Base-by-base conservation (phyloP, 2,888 invertebrate genomes). In the Euclidia mi region DNA sequence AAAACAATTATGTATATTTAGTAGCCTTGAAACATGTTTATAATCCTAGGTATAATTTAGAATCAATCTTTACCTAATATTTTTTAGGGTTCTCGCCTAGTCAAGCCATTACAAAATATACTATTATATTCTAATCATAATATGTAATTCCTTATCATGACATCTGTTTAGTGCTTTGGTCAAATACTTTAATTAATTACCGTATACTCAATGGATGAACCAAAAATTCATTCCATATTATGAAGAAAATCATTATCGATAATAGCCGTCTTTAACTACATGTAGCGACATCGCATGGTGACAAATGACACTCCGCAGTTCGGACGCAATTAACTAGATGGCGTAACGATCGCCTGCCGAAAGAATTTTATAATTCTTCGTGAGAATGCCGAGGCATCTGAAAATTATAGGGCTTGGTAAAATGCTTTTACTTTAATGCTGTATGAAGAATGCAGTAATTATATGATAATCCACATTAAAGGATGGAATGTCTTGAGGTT, bases 251-350 rank as follows among this genome's bases (percentile, higher is more conserved):
- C 14, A 12, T 17, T 35, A 20, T 32, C 10, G 20, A 12, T 48
- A 42, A 44, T 56, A 52, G 14, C 17, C 20, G 35, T 11, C 20
- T 14, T 38, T 25, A 15, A 3, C 31, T 37, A 72, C 76, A 49
- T 60, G 84, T 89, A 89, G 94, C 94, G 94, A 93, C 94, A 92
- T 93, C 94, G 84, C 75, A 85, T 82, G 87, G 89, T 76, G 82
- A 87, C 86, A 86, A 80, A 73, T 83, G 93, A 94, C 93, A 94
- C 81, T 78, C 82, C 64, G 41, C 68, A 85, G 86, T 93, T 88
- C 87, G 14, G 10, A 17, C 47, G 10, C 11, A 11, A 41, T 43
- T 31, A 45, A 69, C 84, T 85, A 94, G 94, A 92, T 94, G 94
- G 91, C 92, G 92, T 56, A 63, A 68, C 68, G 1, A 53, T 63